Percentiles rank a stretch among this genome's conserved stretches.
Evolutionary conservation across 1,140 invertebrate species (phyloP).

Genomic region (Drosophila sp.): DNA sequence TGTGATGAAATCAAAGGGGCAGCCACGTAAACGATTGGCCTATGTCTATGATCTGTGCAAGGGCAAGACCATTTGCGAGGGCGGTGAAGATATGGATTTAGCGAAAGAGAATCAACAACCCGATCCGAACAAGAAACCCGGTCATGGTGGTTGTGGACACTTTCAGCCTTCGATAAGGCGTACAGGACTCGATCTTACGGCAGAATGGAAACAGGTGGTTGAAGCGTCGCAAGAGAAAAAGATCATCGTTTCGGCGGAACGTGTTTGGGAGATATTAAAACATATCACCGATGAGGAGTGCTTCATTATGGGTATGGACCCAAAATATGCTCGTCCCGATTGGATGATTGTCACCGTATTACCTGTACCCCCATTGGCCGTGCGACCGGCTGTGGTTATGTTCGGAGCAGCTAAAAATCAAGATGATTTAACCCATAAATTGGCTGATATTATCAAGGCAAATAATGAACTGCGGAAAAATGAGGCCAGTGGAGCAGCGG

Average conservation of each 20-base stretch:
- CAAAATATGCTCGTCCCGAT: conserved; percentile 97
- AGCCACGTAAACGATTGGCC: conserved; percentile 95
- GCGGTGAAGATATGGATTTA: conserved; percentile 98
- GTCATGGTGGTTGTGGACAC: conserved; percentile 98
- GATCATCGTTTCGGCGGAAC: conserved; percentile 95
- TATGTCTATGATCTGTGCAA: conserved; percentile 99
- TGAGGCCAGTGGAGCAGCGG: conserved; percentile 97
- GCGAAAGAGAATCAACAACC: conserved; percentile 87
- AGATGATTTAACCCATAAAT: conserved; percentile 99
- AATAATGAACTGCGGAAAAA: conserved; percentile 98
- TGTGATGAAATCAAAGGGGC: conserved; percentile 97
- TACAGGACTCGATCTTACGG: conserved; percentile 94
- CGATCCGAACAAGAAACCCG: conserved; percentile 87
- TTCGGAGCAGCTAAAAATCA: conserved; percentile 99
- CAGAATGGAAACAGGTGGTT: conserved; percentile 99
- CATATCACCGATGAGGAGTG: conserved; percentile 99
- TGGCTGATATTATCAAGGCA: conserved; percentile 99
- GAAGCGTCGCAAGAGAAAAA: conserved; percentile 99
- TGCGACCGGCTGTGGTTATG: conserved; percentile 99
- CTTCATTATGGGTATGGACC: conserved; percentile 97
- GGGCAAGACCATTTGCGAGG: conserved; percentile 98
- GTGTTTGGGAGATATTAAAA: conserved; percentile 98
- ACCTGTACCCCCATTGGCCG: conserved; percentile 97
- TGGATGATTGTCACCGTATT: conserved; percentile 99
- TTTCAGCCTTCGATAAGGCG: conserved; percentile 97